These are phyloP conservation scores for Saiga tatarica DNA, from an alignment of 2,113 vertebrate genomes.

Conservation along the genomic window DNA sequence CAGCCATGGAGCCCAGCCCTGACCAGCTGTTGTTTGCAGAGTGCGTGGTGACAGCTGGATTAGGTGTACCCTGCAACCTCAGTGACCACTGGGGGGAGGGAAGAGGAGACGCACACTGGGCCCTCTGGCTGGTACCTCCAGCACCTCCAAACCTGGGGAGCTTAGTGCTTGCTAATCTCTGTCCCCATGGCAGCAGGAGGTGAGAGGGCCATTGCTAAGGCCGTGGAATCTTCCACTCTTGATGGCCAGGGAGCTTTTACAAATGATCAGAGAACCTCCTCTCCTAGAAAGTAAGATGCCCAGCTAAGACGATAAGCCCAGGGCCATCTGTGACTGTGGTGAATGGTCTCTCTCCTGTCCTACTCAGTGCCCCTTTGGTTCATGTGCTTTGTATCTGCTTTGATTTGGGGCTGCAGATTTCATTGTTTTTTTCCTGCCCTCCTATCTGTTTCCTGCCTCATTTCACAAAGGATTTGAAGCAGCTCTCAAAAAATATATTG, in stretches of 20 bases:
- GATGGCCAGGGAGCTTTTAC: neutral
- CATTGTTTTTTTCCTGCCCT: neutral
- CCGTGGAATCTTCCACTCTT: neutral
- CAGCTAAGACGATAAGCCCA: neutral
- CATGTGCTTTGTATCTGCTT: neutral
- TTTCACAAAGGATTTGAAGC: neutral
- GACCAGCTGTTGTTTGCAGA: constrained; percentile 46
- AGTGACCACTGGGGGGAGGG: neutral
- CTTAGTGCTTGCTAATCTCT: constrained; percentile 39
- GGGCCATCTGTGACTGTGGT: too few species aligned
- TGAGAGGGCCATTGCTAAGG: neutral
- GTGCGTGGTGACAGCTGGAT: constrained; percentile 41
- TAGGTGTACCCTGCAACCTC: constrained; percentile 55
- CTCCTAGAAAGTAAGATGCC: neutral
- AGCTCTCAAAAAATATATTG: neutral
- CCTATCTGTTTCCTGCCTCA: neutral
- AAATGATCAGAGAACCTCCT: neutral
- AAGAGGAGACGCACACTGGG: neutral
- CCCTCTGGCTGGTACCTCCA: neutral
- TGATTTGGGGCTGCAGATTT: neutral
- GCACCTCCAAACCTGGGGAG: neutral
- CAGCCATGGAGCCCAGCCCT: neutral
- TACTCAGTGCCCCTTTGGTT: fast-evolving
- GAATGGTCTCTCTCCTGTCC: neutral
- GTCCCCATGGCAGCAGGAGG: constrained; percentile 1